Percentiles rank a stretch among this genome's conserved stretches.
Evolutionary conservation across 2,888 invertebrate genomes (phyloP).

Genomic region (Aproaerema taeniolella): DNA sequence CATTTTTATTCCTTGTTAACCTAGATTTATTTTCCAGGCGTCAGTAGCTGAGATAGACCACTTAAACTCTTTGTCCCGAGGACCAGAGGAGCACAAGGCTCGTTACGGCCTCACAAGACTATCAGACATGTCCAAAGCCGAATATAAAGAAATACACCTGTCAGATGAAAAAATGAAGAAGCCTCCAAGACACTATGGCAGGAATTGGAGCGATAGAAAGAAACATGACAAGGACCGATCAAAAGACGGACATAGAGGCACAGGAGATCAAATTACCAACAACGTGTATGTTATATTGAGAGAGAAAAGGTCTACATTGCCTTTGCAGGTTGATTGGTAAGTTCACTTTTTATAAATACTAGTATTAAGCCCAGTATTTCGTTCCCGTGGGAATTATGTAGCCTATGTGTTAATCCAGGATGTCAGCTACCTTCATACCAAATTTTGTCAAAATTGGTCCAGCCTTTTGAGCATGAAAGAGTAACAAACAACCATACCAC

Average conservation of each 20-base stretch:
- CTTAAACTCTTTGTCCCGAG: conserved; percentile 57
- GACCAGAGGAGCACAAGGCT: conserved; percentile 58
- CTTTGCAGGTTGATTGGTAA: conserved; percentile 77
- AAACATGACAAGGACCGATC: conserved; percentile 4
- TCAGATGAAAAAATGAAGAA: conserved; percentile 51
- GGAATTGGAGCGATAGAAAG: conserved; percentile 32
- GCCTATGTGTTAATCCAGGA: too few species aligned
- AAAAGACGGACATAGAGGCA: conserved; percentile 11
- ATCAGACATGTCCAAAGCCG: conserved; percentile 79
- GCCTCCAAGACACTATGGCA: conserved; percentile 36
- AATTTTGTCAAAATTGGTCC: too few species aligned
- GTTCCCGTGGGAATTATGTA: too few species aligned
- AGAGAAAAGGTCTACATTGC: conserved; percentile 50
- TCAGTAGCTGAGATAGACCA: conserved; percentile 65
- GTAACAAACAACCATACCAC: too few species aligned
- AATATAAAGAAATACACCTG: conserved; percentile 72
- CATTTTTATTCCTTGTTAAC: too few species aligned
- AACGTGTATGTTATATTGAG: conserved; percentile 40
- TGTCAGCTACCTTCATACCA: too few species aligned
- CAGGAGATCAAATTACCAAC: conserved; percentile 14
- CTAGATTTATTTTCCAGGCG: conserved; percentile 47
- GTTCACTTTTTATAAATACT: too few species aligned
- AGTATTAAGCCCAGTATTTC: too few species aligned
- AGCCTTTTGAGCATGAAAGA: too few species aligned
- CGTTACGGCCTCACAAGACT: conserved; percentile 78